Evolutionary conservation across 2,888 invertebrate genomes (phyloP), one percentile per base, ranked within the genome.

Genomic region (Noctua janthina): DNA sequence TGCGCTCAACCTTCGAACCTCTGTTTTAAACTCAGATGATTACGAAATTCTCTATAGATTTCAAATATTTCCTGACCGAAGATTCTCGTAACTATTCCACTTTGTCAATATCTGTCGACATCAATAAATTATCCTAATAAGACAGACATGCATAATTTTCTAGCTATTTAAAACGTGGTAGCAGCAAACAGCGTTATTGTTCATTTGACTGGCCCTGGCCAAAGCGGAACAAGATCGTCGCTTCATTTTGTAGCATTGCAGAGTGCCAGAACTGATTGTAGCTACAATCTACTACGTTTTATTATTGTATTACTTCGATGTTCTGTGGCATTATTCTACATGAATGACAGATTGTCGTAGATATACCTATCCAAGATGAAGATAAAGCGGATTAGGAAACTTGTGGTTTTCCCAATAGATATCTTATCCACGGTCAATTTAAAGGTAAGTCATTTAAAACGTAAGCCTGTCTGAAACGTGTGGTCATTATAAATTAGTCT

Each of bases 361-460:
- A 76, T 77, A 56, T 56, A 64, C 23, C 46, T 46, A 23, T 54
- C 56, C 17, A 49, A 83, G 83, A 62, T 69, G 46, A 80, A 85
- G 81, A 85, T 85, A 85, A 81, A 64, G 49, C 49, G 15, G 62
- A 64, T 85, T 39, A 39, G 49, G 43, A 67, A 83, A 43, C 46
- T 69, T 49, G 54, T 79, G 20, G 56, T 35, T 79, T 23, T 62
- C 51, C 35, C 59, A 54, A 79, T 46, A 46, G 10, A 46, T 69
- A 79, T 81, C 68, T 79, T 64, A 80, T 81, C 54, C 69, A 80
- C 62, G 85, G 54, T 64, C 23, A 85, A 79, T 46, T 68, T 79
- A 54, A 68, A 84, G 46, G 13, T 46, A 35, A 20, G n/a, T 35
- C 68, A 68, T 29, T 78, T 62, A 5, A 46, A 79, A 46, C 35